These are phyloP conservation scores for Nothobranchius furzeri DNA, from an alignment of 2,113 vertebrate species.

Conservation along the genomic window DNA sequence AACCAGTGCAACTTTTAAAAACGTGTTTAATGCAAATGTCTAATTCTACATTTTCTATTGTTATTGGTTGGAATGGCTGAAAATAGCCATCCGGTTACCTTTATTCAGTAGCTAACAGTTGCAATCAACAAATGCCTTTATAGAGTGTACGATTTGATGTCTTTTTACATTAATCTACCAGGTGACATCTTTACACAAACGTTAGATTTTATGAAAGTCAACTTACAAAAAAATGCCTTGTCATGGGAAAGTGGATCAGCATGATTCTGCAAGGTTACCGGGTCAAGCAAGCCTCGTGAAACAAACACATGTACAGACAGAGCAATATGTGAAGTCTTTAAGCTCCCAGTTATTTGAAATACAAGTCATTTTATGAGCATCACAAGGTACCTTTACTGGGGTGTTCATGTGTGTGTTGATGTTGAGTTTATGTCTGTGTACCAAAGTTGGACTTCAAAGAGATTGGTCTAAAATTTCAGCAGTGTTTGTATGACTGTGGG, in stretches of 20 bases:
- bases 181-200: no score
- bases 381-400: no score
- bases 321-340: conserved; percentile 36
- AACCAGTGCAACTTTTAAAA: conserved; percentile 23
- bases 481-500: no score
- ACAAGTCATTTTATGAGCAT: no score
- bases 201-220: background rate
- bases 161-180: background rate
- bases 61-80: background rate
- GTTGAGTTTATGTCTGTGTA: no score
- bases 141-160: no score
- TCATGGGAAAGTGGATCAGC: conserved; percentile 38
- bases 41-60: background rate
- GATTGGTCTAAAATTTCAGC: no score
- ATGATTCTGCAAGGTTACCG: conserved; percentile 25
- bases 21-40: background rate
- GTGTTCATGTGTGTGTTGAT: no score
- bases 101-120: no score
- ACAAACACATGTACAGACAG: conserved; percentile 26
- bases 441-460: no score
- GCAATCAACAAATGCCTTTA: no score
- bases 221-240: conserved; percentile 13
- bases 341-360: no score
- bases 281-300: conserved; percentile 34
- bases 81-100: background rate